A percentile compares a stretch with the other conserved stretches of the same genome.
phyloP scores from a whole-genome alignment of 1,140 invertebrate species.

The Sycophaga agraensis region DNA sequence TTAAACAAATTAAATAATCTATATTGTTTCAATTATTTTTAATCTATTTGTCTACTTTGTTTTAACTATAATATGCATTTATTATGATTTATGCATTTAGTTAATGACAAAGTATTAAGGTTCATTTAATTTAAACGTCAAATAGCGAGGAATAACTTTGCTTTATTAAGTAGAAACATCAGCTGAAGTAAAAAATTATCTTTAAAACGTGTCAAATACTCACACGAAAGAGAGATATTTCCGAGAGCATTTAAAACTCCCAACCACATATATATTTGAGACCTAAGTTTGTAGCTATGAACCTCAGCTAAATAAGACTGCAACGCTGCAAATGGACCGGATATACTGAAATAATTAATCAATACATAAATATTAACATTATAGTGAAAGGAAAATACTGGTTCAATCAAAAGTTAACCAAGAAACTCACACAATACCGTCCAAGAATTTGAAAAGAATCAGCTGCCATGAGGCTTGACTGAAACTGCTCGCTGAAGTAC shows the following conservation, averaged over 20 bases:
- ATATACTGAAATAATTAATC: constrained; percentile 60
- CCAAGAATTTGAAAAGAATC: constrained; percentile 60
- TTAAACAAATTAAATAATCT: too few species aligned
- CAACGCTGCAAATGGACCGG: constrained; percentile 72
- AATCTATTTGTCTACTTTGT: too few species aligned
- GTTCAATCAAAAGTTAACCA: too few species aligned
- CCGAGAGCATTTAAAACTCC: constrained; percentile 61
- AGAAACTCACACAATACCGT: constrained; percentile 64
- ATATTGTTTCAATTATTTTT: too few species aligned
- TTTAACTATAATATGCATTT: too few species aligned
- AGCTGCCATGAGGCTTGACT: constrained; percentile 60
- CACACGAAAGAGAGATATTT: constrained; percentile 49
- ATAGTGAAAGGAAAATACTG: too few species aligned
- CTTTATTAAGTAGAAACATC: not conserved
- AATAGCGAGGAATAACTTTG: too few species aligned
- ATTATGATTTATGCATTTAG: too few species aligned
- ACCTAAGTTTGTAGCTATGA: constrained; percentile 65
- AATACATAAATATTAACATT: not conserved
- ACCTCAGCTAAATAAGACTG: constrained; percentile 73
- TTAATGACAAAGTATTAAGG: too few species aligned
- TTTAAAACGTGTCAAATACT: constrained; percentile 32
- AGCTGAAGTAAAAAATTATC: constrained; percentile 7
- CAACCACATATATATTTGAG: constrained; percentile 66
- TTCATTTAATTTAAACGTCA: too few species aligned
- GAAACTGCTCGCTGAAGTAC: constrained; percentile 57